Conservation (phyloP, 2,888 invertebrate species). For the Gari tellinella region DNA sequence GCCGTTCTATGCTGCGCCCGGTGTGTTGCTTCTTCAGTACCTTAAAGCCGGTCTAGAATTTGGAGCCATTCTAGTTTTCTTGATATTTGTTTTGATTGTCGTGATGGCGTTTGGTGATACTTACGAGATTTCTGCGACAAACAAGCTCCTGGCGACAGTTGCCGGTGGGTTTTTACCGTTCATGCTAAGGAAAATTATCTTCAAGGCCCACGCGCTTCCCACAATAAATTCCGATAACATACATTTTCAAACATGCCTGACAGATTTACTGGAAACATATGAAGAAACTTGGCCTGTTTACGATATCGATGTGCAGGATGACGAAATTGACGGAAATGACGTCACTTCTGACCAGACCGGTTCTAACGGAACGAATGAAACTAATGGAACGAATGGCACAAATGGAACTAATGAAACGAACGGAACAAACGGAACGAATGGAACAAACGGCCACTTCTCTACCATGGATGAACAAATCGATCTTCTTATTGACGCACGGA, state of each 20-base stretch:
- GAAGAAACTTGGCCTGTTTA: slow-evolving; percentile 51
- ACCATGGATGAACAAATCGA: slow-evolving; percentile 3
- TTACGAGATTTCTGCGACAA: slow-evolving; percentile 60
- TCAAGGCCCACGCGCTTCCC: slow-evolving; percentile 38
- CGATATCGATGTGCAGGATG: slow-evolving; percentile 39
- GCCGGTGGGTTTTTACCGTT: slow-evolving; percentile 66
- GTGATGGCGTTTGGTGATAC: slow-evolving; percentile 66
- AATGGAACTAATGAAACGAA: too few relatives aligned
- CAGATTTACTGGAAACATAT: slow-evolving; percentile 38
- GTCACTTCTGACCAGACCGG: not conserved
- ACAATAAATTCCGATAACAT: slow-evolving; percentile 32
- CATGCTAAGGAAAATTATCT: slow-evolving; percentile 59
- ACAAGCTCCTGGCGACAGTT: slow-evolving; percentile 58
- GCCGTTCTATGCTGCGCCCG: slow-evolving; percentile 58
- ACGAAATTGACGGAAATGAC: not conserved
- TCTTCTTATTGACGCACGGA: slow-evolving; percentile 8
- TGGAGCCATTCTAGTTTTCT: slow-evolving; percentile 49
- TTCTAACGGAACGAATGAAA: too few relatives aligned
- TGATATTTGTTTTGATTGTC: slow-evolving; percentile 62
- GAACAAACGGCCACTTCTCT: too few relatives aligned
- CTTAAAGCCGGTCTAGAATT: slow-evolving; percentile 51
- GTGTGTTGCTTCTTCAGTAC: slow-evolving; percentile 48
- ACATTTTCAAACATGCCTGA: slow-evolving; percentile 52
- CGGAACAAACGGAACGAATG: too few relatives aligned
- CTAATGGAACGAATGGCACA: too few relatives aligned